Percentiles rank a stretch among this genome's conserved stretches.
Conservation (phyloP, 2,113 vertebrate genomes). For the Erythrolamprus reginae region DNA sequence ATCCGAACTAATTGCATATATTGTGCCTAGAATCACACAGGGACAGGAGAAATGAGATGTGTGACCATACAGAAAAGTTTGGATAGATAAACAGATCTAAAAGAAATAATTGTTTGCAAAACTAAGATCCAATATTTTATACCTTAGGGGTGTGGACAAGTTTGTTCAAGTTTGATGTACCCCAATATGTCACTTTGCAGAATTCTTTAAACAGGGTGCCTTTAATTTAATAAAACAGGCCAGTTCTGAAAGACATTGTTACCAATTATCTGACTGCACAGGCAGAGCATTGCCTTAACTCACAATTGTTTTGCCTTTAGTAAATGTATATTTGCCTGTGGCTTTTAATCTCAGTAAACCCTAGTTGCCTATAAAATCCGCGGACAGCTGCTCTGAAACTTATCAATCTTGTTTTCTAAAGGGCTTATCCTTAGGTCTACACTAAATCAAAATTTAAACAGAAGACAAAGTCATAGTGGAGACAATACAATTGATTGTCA, state of each 20-base stretch:
- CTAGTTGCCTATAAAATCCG: conserved; percentile 16
- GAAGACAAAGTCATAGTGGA: conserved; percentile 43
- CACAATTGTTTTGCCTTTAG: not conserved
- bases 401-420: conserved; percentile 34
- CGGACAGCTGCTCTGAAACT: conserved; percentile 40
- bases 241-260: not conserved
- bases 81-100: not conserved
- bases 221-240: not conserved
- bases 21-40: not conserved
- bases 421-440: conserved; percentile 1
- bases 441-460: conserved; percentile 39
- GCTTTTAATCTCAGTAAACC: conserved; percentile 9
- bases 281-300: not conserved
- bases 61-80: not conserved
- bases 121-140: not conserved
- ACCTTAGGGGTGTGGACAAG: not conserved
- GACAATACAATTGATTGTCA: conserved; percentile 42
- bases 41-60: not conserved
- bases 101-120: not conserved
- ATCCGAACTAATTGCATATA: not conserved
- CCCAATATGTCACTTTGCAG: not conserved
- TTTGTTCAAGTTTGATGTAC: conserved; percentile 4
- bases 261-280: not conserved
- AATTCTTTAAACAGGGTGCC: not conserved
- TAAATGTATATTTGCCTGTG: not conserved